Percentiles rank a stretch among this genome's conserved stretches.
Conservation (phyloP, 2,888 invertebrate genomes). For the Ischnura elegans region DNA sequence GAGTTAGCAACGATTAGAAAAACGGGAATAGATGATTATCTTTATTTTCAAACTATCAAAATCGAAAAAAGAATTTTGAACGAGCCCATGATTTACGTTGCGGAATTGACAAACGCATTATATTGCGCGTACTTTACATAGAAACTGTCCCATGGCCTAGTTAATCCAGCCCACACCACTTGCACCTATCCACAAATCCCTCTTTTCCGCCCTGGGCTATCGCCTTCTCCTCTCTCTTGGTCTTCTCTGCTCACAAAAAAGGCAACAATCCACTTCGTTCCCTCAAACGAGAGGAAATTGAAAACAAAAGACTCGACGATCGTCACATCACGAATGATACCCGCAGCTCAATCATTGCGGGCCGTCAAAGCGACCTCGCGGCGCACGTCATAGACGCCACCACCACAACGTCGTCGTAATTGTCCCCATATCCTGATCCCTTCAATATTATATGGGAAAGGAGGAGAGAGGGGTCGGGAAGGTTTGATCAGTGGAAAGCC, state of each 20-base stretch:
- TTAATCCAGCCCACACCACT: neutral
- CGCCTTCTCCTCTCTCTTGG: neutral
- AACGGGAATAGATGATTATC: no score
- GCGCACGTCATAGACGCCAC: neutral
- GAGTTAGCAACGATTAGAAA: no score
- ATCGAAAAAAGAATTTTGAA: no score
- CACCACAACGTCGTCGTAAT: neutral
- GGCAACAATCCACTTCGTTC: neutral
- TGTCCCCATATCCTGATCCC: neutral
- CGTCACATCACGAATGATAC: neutral
- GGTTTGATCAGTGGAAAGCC: neutral
- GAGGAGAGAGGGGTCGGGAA: no score
- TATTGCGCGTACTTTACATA: no score
- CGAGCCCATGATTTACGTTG: no score
- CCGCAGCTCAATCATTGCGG: neutral
- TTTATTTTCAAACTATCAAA: no score
- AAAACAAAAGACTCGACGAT: neutral
- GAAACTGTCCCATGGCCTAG: neutral
- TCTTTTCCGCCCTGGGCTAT: neutral
- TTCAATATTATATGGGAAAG: neutral
- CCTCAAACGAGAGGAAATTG: constrained; percentile 5
- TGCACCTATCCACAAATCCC: neutral
- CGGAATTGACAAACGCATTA: no score
- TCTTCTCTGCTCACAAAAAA: neutral
- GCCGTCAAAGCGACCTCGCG: neutral